phyloP scores from a whole-genome alignment of 2,797 vertebrate genomes.

The Sebastes diaconus region DNA sequence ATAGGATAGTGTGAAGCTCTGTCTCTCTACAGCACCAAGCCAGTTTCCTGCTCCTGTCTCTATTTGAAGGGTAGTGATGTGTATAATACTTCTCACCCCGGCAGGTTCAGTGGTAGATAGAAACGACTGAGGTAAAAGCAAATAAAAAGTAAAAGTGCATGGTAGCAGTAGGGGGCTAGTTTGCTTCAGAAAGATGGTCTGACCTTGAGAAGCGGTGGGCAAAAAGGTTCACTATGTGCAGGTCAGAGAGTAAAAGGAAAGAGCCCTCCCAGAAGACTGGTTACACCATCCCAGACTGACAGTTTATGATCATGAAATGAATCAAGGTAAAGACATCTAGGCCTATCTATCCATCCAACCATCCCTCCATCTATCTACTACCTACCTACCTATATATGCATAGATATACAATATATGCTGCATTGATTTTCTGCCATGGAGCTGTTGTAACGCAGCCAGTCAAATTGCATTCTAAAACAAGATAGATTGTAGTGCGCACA shows the following conservation, averaged over 20 bases:
- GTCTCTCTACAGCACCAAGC: slow-evolving; percentile 40
- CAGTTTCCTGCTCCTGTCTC: slow-evolving; percentile 54
- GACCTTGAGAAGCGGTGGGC: slow-evolving; percentile 26
- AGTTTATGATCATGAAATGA: not conserved
- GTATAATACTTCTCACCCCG: slow-evolving; percentile 57
- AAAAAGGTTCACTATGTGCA: slow-evolving; percentile 2
- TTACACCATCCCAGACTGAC: not conserved
- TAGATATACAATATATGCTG: slow-evolving; percentile 36
- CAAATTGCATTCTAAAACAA: slow-evolving; percentile 85
- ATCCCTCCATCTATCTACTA: not conserved
- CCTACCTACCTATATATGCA: not conserved
- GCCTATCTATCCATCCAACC: not conserved
- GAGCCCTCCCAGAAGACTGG: not conserved
- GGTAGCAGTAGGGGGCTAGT: slow-evolving; percentile 1
- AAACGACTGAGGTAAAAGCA: slow-evolving; percentile 45
- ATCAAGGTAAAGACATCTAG: not conserved
- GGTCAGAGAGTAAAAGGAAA: slow-evolving; percentile 31
- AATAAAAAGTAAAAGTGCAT: slow-evolving; percentile 43
- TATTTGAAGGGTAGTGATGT: slow-evolving; percentile 67
- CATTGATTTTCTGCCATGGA: slow-evolving; percentile 78
- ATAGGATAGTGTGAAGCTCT: slow-evolving; percentile 35
- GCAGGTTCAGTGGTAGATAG: slow-evolving; percentile 35
- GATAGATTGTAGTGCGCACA: slow-evolving; percentile 74
- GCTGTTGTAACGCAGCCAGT: slow-evolving; percentile 77
- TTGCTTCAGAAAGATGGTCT: slow-evolving; percentile 21